Evolutionary conservation across 2,797 vertebrate genomes (phyloP), one percentile per base, ranked within the genome.

Genomic region (Girardinus metallicus): DNA sequence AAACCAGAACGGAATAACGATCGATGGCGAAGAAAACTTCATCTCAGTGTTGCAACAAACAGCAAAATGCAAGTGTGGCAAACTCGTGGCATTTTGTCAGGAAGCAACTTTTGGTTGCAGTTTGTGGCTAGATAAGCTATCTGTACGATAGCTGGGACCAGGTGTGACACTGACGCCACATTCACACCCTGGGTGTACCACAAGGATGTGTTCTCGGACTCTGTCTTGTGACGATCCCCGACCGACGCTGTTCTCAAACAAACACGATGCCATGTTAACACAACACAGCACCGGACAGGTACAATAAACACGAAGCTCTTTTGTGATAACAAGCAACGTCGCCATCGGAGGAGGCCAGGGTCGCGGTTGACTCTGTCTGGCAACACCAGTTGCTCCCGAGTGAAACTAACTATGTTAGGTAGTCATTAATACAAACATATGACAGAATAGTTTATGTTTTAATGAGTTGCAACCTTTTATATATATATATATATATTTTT

Each of bases 81-180:
- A 51, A 9, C 44, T 51, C 23, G 21, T 21, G 18, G 21, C 21
- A 1, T 16, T n/a, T 4, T 16, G 49, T 74, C 49, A 11, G 83
- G 43, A 80, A 83, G 55, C 39, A 26, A 1, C 12, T 68, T 73
- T 36, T 81, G 73, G 68, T 77, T 75, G 79, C 64, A 71, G 83
- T 84, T 78, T 77, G 88, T 83, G 88, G 77, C 85, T 79, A 87
- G 90, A 88, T 90, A 88, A 92, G 89, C 81, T 79, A 79, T 87
- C 80, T 78, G 91, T 87, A 92, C 12, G 16, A 92, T 89, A 93
- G 83, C 81, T 83, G 71, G 8, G 47, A 88, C 36, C 93, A 94
- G 91, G 93, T 94, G 92, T 91, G 84, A 72, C 75, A 80, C 82
- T 92, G 91, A 92, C 92, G 84, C 83, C 81, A 91, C 91, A 90